These are phyloP conservation scores for Spermophilus dauricus DNA, from an alignment of 2,113 vertebrate species.

Conservation along the genomic window DNA sequence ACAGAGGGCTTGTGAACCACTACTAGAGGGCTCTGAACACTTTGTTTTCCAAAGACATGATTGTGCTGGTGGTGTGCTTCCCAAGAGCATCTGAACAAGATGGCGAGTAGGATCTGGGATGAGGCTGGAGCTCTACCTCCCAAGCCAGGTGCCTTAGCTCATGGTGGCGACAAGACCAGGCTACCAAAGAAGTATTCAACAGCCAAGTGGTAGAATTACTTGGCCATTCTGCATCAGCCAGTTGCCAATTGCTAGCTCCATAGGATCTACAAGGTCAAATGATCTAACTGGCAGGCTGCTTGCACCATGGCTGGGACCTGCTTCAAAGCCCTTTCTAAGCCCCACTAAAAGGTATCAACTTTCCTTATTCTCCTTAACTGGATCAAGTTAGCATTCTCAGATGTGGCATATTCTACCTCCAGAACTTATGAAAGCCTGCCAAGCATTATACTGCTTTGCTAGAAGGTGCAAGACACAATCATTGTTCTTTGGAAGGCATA, in stretches of 20 bases:
- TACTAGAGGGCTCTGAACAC: neutral
- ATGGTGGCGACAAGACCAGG: neutral
- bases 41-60: neutral
- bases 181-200: neutral
- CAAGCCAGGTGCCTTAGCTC: neutral
- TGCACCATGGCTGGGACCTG: neutral
- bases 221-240: neutral
- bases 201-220: neutral
- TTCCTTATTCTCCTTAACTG: neutral
- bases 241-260: neutral
- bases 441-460: neutral
- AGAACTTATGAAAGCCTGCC: neutral
- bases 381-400: neutral
- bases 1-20: neutral
- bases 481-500: neutral
- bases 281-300: neutral
- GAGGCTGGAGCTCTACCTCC: neutral
- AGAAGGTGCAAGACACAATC: neutral
- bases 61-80: neutral
- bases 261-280: neutral
- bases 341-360: neutral
- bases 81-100: neutral
- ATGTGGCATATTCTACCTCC: neutral
- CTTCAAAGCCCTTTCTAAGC: neutral
- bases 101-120: neutral